Evolutionary conservation across 1,140 invertebrate species (phyloP).

Genomic region (Aphelinus certus): DNA sequence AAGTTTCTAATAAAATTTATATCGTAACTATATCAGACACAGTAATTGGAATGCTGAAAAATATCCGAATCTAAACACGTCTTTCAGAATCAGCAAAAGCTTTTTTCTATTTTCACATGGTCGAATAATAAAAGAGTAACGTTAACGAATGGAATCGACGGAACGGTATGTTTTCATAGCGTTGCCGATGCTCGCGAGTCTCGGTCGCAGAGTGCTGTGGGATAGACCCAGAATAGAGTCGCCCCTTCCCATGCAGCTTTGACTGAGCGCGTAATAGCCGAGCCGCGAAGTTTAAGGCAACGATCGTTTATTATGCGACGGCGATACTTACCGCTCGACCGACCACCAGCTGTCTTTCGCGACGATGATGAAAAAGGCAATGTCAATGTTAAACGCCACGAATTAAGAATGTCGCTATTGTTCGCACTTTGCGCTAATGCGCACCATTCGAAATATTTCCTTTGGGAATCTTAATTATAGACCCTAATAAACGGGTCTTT

Average conservation of each 20-base stretch:
- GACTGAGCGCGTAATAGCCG: conserved; percentile 10
- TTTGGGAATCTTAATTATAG: conserved; percentile 24
- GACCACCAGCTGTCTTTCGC: conserved; percentile 29
- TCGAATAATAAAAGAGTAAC: too few relatives aligned
- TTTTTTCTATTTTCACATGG: not conserved
- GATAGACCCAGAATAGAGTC: conserved; percentile 46
- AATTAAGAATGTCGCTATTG: conserved; percentile 35
- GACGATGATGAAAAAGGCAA: conserved; percentile 40
- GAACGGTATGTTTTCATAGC: conserved; percentile 20
- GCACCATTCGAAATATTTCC: conserved; percentile 7
- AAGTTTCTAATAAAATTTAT: too few relatives aligned
- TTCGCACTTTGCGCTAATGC: conserved; percentile 27
- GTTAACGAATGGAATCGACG: not conserved
- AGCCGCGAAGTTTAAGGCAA: conserved; percentile 46
- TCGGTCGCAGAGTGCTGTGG: conserved; percentile 18
- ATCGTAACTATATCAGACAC: too few relatives aligned
- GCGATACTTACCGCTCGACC: conserved; percentile 20
- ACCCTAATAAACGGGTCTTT: not conserved
- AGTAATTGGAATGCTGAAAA: too few relatives aligned
- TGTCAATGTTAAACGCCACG: conserved; percentile 30
- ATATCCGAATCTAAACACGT: too few relatives aligned
- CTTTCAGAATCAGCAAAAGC: too few relatives aligned
- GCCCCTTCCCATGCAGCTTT: not conserved
- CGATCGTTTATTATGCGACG: conserved; percentile 40
- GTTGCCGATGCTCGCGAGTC: not conserved